Percentiles rank a stretch among this genome's conserved stretches.
Evolutionary conservation across 2,888 invertebrate species (phyloP).

Genomic region (Liodrosophila aerea): DNA sequence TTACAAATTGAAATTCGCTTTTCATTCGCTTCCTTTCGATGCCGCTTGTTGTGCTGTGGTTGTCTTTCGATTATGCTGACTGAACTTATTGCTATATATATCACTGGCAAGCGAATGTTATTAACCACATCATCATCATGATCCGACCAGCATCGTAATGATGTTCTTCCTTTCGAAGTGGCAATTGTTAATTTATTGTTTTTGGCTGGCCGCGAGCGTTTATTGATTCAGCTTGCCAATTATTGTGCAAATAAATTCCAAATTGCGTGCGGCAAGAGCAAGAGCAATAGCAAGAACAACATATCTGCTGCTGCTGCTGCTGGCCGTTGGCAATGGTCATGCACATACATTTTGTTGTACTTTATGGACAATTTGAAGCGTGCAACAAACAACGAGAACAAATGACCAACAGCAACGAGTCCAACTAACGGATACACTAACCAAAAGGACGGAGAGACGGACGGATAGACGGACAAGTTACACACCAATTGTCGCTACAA

Average conservation of each 20-base stretch:
- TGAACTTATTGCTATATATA: slow-evolving; percentile 35
- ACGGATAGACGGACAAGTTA: slow-evolving; percentile 8
- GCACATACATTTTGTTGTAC: slow-evolving; percentile 68
- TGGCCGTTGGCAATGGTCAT: slow-evolving; percentile 52
- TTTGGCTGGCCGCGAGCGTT: slow-evolving; percentile 64
- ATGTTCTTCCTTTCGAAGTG: slow-evolving; percentile 47
- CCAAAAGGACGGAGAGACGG: not conserved
- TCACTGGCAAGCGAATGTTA: slow-evolving; percentile 21
- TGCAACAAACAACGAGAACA: slow-evolving; percentile 49
- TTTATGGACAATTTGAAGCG: slow-evolving; percentile 67
- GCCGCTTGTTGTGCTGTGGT: not conserved
- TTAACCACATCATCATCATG: slow-evolving; percentile 6
- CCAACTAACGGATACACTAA: slow-evolving; percentile 57
- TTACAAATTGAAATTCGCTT: slow-evolving; percentile 50
- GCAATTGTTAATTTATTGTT: slow-evolving; percentile 74
- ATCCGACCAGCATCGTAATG: not conserved
- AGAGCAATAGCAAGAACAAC: slow-evolving; percentile 24
- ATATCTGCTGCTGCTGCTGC: slow-evolving; percentile 30
- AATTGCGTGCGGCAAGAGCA: slow-evolving; percentile 67
- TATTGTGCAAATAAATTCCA: slow-evolving; percentile 76
- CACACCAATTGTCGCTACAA: slow-evolving; percentile 61
- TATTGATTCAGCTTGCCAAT: slow-evolving; percentile 77
- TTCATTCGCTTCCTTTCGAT: too few species aligned
- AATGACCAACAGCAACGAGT: slow-evolving; percentile 43
- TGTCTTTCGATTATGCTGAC: slow-evolving; percentile 16